A percentile compares a stretch with the other conserved stretches of the same genome.
Evolutionary conservation across 2,797 vertebrate species (phyloP).

Genomic region (Pristis pectinata): DNA sequence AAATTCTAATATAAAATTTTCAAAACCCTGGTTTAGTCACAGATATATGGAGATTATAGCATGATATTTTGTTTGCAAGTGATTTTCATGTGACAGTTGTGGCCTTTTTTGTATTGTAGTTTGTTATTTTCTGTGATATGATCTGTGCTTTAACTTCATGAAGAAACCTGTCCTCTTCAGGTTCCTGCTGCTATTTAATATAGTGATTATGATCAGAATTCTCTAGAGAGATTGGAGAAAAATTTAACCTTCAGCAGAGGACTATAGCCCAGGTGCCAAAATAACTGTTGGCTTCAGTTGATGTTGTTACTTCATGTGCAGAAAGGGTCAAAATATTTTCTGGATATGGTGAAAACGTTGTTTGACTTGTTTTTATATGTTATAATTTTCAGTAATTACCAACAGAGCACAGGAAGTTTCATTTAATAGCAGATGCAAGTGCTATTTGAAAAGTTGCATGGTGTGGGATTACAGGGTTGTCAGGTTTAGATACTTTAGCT

Average conservation of each 20-base stretch:
- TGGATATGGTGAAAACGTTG: neutral
- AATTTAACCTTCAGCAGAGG: constrained; percentile 9
- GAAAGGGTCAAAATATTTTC: neutral
- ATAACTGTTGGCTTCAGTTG: neutral
- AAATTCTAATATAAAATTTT: neutral
- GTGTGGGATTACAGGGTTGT: neutral
- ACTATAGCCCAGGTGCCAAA: too few species aligned
- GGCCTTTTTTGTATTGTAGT: neutral
- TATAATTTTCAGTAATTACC: neutral
- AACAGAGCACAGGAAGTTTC: neutral
- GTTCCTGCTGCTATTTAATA: neutral
- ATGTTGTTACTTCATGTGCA: neutral
- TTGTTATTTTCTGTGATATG: neutral
- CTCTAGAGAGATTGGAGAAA: neutral
- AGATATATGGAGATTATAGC: neutral
- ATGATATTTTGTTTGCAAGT: neutral
- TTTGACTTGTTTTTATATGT: neutral
- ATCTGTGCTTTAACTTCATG: neutral
- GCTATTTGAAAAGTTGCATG: neutral
- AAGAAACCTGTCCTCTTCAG: neutral
- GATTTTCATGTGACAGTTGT: too few species aligned
- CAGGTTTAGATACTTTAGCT: neutral
- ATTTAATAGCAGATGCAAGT: neutral
- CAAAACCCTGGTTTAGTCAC: too few species aligned
- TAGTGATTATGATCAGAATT: neutral